phyloP scores from a whole-genome alignment of 1,140 invertebrate species.

The Eciton burchellii region DNA sequence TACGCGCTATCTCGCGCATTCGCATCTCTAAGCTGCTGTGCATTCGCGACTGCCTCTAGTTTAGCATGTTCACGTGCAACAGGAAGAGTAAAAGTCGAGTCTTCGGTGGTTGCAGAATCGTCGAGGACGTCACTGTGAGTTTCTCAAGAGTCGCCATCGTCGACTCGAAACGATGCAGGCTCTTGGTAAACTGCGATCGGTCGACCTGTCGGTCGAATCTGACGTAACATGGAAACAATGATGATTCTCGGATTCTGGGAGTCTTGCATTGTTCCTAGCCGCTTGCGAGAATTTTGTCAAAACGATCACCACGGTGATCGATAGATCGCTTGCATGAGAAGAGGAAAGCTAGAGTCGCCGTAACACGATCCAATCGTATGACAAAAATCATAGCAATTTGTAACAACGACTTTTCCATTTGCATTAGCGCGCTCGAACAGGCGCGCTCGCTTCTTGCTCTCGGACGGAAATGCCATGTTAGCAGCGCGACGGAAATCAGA shows the following conservation, averaged over 20 bases:
- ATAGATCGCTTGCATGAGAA: background rate
- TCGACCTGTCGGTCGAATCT: constrained; percentile 61
- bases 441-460: background rate
- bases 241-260: constrained; percentile 7
- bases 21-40: constrained; percentile 75
- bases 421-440: background rate
- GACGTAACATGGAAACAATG: constrained; percentile 9
- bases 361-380: constrained; percentile 9
- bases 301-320: background rate
- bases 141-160: constrained; percentile 26
- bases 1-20: constrained; percentile 70
- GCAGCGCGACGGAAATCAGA: too few relatives aligned
- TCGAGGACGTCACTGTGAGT: background rate
- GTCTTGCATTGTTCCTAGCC: background rate
- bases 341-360: background rate
- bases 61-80: constrained; percentile 70
- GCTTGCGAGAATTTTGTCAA: constrained; percentile 19
- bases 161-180: background rate
- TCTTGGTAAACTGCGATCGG: constrained; percentile 27
- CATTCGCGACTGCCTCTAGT: constrained; percentile 74
- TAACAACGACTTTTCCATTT: background rate
- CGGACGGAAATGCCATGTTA: too few relatives aligned
- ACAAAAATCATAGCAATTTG: background rate
- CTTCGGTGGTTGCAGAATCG: constrained; percentile 22
- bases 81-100: constrained; percentile 57